Evolutionary conservation across 2,888 invertebrate species (phyloP).

Genomic region (Pristionchus maxplancki): DNA sequence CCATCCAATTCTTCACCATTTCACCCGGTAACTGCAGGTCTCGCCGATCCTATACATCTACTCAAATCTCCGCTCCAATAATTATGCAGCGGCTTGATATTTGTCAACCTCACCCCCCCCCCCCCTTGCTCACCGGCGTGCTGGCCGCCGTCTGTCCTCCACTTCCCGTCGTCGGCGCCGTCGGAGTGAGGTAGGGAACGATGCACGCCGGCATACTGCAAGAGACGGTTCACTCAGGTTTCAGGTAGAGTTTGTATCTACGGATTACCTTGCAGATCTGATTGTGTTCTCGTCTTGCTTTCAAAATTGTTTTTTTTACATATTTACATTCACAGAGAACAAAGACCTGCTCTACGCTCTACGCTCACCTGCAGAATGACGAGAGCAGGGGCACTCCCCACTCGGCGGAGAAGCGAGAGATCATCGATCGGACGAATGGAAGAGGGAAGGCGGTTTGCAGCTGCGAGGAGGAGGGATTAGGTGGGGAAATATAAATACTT

Average conservation of each 20-base stretch:
- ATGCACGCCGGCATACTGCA: slow-evolving; percentile 48
- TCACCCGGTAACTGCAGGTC: not conserved
- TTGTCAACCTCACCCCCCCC: too few species aligned
- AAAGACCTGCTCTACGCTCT: too few species aligned
- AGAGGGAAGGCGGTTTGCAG: slow-evolving; percentile 59
- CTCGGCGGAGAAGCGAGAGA: slow-evolving; percentile 61
- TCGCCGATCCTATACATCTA: not conserved
- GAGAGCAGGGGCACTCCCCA: slow-evolving; percentile 68
- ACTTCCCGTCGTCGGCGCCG: not conserved
- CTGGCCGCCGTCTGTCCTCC: not conserved
- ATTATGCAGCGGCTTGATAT: too few species aligned
- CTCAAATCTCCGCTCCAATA: too few species aligned
- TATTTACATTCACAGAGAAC: too few species aligned
- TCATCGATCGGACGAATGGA: slow-evolving; percentile 58
- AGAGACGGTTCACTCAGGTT: not conserved
- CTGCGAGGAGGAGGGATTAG: slow-evolving; percentile 46
- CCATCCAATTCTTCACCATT: not conserved
- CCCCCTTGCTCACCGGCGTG: not conserved
- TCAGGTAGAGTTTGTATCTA: too few species aligned
- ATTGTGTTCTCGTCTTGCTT: too few species aligned
- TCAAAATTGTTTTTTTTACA: too few species aligned
- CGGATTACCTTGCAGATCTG: not conserved
- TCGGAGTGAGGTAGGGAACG: slow-evolving; percentile 47
- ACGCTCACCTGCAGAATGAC: slow-evolving; percentile 59
- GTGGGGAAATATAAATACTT: not conserved